Percentiles rank a stretch among this genome's conserved stretches.
These are phyloP conservation scores for Equus przewalskii DNA, from an alignment of 2,113 vertebrate genomes.

Conservation along the genomic window DNA sequence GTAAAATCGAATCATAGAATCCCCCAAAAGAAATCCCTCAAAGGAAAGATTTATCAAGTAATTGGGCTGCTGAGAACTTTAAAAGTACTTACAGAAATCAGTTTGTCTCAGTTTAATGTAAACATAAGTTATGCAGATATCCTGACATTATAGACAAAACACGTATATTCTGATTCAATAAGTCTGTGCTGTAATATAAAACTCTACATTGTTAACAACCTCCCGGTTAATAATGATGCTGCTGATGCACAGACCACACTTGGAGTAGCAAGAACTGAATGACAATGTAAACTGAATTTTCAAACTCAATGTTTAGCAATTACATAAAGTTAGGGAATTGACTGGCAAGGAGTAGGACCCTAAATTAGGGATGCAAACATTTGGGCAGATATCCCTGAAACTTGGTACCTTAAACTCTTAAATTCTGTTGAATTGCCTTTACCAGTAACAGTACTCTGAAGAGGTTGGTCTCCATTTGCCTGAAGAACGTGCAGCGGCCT, in stretches of 20 bases:
- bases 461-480: background rate
- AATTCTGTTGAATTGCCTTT: background rate
- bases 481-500: background rate
- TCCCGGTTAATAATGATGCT: background rate
- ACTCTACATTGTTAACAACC: background rate
- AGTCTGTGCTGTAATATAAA: background rate
- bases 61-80: background rate
- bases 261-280: background rate
- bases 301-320: background rate
- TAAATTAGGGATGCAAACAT: background rate
- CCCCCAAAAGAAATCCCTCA: background rate
- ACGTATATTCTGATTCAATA: background rate
- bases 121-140: background rate
- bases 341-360: background rate
- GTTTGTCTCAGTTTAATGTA: background rate
- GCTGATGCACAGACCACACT: background rate
- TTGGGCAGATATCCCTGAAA: background rate
- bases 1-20: background rate
- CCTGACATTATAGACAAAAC: background rate
- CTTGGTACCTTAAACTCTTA: background rate
- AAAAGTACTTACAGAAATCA: constrained; percentile 35
- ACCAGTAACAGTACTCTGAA: background rate
- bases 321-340: background rate
- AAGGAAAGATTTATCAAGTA: constrained; percentile 15
- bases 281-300: background rate